A percentile compares a stretch with the other conserved stretches of the same genome.
These are phyloP conservation scores for Plebejus argus DNA, from an alignment of 2,888 invertebrate genomes.

Conservation along the genomic window DNA sequence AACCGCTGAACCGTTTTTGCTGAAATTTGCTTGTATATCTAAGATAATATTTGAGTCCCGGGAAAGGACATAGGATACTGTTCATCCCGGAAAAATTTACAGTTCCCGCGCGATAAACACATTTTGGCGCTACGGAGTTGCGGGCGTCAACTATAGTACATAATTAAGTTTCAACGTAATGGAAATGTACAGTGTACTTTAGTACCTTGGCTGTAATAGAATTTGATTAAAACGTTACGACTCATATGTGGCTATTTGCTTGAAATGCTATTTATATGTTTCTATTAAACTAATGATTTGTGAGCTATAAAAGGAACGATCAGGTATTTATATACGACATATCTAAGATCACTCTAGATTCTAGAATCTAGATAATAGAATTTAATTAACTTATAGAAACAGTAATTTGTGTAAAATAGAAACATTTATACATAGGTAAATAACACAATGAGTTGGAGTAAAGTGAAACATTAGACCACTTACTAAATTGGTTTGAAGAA, in stretches of 20 bases:
- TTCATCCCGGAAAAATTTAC: too few relatives aligned
- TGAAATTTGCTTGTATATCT: too few relatives aligned
- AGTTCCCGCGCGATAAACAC: too few relatives aligned
- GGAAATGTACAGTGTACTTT: not conserved
- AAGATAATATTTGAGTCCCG: too few relatives aligned
- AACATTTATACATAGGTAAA: not conserved
- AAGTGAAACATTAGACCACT: not conserved
- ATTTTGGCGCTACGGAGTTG: too few relatives aligned
- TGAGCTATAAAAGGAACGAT: not conserved
- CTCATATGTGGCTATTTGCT: not conserved
- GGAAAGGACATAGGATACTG: too few relatives aligned
- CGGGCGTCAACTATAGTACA: too few relatives aligned
- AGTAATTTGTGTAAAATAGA: not conserved
- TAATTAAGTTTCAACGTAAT: not conserved
- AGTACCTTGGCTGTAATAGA: not conserved
- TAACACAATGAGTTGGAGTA: not conserved
- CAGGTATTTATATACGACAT: not conserved
- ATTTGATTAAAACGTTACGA: not conserved
- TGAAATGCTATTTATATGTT: not conserved
- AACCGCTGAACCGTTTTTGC: too few relatives aligned
- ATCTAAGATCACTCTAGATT: not conserved
- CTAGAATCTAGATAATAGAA: not conserved
- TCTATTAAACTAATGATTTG: not conserved
- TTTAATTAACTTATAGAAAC: slow-evolving; percentile 11
- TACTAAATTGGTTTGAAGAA: not conserved